phyloP scores from a whole-genome alignment of 1,140 invertebrate species.

The Varroa destructor region DNA sequence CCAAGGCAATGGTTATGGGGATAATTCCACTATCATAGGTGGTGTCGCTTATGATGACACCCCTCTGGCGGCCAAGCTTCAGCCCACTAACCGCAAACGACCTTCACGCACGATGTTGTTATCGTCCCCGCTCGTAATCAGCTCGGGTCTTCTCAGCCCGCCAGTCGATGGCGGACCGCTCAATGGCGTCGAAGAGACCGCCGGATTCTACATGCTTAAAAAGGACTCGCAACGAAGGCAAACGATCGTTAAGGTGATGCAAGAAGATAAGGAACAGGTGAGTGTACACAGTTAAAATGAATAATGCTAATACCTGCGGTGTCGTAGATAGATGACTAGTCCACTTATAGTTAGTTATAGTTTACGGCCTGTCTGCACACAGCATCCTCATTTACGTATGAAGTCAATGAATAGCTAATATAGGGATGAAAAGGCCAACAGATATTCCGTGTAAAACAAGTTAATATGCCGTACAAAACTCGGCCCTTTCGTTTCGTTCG shows the following conservation, averaged over 20 bases:
- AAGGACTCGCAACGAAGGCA: slow-evolving; percentile 89
- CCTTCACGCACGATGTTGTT: no score
- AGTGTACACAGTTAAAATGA: slow-evolving; percentile 39
- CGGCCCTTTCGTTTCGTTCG: no score
- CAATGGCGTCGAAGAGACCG: slow-evolving; percentile 50
- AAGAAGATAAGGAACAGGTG: slow-evolving; percentile 71
- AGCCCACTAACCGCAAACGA: no score
- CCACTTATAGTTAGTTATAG: no score
- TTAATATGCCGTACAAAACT: no score
- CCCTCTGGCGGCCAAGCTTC: not conserved
- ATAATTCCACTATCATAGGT: not conserved
- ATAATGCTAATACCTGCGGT: not conserved
- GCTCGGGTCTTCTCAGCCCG: slow-evolving; percentile 34
- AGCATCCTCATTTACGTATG: no score
- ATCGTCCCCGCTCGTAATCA: slow-evolving; percentile 15
- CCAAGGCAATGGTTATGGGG: not conserved
- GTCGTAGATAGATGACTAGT: no score
- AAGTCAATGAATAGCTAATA: no score
- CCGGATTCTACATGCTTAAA: slow-evolving; percentile 85
- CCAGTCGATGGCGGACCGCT: slow-evolving; percentile 35
- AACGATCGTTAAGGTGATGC: slow-evolving; percentile 75
- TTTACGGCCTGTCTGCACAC: no score
- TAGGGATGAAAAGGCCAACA: no score
- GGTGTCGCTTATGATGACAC: not conserved
- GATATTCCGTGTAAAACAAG: no score